Conservation (phyloP, 30 jellyfish, hydroid and myxozoan species). For the Turritopsis dohrnii region DNA sequence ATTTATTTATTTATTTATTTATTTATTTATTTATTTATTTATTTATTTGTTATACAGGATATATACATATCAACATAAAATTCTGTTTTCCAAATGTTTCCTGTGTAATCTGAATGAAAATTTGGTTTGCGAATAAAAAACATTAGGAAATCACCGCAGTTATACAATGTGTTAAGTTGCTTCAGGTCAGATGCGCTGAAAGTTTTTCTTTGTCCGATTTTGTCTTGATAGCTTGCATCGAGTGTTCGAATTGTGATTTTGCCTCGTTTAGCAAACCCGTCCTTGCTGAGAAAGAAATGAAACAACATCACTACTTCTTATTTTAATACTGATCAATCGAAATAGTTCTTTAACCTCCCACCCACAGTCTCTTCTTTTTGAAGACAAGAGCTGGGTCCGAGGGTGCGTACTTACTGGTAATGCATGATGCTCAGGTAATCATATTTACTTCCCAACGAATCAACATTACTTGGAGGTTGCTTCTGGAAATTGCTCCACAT, state of each 20-base stretch:
- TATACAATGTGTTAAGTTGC: neutral
- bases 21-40: too few species aligned
- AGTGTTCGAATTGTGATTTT: neutral
- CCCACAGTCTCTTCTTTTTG: neutral
- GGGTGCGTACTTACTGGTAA: slow-evolving; percentile 24
- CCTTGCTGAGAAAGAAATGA: neutral
- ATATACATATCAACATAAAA: too few species aligned
- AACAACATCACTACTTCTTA: too few species aligned
- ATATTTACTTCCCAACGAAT: slow-evolving; percentile 14
- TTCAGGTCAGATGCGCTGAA: slow-evolving; percentile 1
- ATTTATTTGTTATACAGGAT: too few species aligned
- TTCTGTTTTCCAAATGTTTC: too few species aligned
- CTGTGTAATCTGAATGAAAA: too few species aligned
- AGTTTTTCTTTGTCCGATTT: neutral
- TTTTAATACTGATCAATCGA: neutral
- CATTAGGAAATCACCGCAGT: neutral
- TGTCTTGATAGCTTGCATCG: neutral
- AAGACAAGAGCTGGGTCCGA: neutral
- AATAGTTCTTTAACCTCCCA: neutral
- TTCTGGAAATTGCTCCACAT: slow-evolving; percentile 5
- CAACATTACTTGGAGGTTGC: slow-evolving; percentile 4
- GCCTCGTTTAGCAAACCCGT: slow-evolving; percentile 15
- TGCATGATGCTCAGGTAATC: slow-evolving; percentile 28
- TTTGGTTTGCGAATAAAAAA: too few species aligned
- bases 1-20: too few species aligned